A percentile compares a stretch with the other conserved stretches of the same genome.
phyloP scores from a whole-genome alignment of 2,888 invertebrate species.

The Hydroisotoma schaefferi region DNA sequence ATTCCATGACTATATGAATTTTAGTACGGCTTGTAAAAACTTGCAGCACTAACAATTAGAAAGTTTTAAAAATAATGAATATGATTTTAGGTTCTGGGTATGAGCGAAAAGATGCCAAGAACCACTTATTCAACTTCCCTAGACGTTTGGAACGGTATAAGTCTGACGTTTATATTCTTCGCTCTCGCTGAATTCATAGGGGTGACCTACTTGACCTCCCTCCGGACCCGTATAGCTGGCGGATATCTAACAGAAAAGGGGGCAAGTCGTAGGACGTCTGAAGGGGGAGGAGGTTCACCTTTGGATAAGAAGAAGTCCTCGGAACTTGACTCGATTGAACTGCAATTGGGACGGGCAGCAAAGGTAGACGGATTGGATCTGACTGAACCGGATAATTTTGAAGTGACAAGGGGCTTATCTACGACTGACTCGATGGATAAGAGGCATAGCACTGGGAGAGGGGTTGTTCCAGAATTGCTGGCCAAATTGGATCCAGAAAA shows the following conservation, averaged over 20 bases:
- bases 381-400: slow-evolving; percentile 2
- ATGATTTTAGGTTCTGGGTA: too few species aligned
- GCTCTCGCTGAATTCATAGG: slow-evolving; percentile 1
- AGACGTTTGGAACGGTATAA: slow-evolving; percentile 8
- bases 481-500: slow-evolving; percentile 2
- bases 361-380: background rate
- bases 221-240: too few species aligned
- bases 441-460: background rate
- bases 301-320: background rate
- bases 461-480: too few species aligned
- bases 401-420: background rate
- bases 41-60: too few species aligned
- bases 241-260: too few species aligned
- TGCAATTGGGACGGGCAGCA: background rate
- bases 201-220: background rate
- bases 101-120: background rate
- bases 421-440: background rate
- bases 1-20: too few species aligned
- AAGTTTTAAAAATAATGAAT: too few species aligned
- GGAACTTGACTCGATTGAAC: background rate
- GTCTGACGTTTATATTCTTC: background rate
- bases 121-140: background rate
- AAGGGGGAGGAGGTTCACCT: background rate
- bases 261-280: background rate
- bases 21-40: too few species aligned